Conservation (phyloP, 2,113 vertebrate species). For the Gavia stellata region DNA sequence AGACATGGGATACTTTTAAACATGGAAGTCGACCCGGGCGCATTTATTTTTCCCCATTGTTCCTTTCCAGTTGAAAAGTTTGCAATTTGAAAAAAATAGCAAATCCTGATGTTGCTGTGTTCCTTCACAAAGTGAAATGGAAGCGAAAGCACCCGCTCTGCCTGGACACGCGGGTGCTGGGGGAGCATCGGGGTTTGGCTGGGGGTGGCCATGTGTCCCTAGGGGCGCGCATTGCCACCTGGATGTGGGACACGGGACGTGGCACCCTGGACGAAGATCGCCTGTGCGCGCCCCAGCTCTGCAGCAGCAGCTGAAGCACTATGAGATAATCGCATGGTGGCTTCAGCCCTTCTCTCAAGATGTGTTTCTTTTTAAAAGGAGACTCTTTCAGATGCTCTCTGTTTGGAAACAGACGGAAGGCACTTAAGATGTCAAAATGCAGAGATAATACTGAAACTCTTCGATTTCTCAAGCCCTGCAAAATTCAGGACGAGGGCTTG, state of each 20-base stretch:
- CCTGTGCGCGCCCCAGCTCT: accelerated
- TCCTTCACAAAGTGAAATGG: neutral
- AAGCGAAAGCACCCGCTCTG: accelerated
- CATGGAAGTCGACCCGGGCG: neutral
- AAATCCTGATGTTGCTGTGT: neutral
- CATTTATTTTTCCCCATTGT: neutral
- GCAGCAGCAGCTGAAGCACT: neutral
- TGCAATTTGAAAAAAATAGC: conserved; percentile 21
- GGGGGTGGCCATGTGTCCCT: neutral
- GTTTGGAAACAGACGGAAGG: neutral
- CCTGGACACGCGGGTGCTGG: accelerated
- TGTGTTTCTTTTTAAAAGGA: neutral
- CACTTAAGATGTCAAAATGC: neutral
- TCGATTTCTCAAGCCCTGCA: neutral
- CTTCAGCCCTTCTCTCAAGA: neutral
- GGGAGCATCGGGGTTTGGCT: neutral
- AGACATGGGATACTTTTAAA: conserved; percentile 13
- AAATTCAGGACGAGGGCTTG: neutral
- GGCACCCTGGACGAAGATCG: neutral
- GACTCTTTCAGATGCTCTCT: neutral
- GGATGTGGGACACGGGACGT: neutral
- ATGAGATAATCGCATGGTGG: accelerated
- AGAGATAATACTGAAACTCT: neutral
- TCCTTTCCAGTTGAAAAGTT: conserved; percentile 44
- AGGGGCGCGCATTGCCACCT: neutral